Conservation (phyloP, 2,797 vertebrate genomes). For the Gadopsis marmoratus region DNA sequence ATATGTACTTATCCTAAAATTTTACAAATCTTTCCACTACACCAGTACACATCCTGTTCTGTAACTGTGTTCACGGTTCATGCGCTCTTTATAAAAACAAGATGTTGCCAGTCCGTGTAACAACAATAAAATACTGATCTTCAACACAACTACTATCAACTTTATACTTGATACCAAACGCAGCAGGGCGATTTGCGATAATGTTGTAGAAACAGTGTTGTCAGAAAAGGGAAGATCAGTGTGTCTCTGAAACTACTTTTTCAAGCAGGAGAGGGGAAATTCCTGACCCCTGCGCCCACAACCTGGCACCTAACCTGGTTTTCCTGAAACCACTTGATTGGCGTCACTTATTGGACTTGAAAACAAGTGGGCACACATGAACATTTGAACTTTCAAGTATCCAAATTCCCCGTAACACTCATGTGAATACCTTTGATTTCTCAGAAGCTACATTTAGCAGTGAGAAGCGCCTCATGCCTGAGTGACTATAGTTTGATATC, state of each 20-base stretch:
- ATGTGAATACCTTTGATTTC: constrained; percentile 29
- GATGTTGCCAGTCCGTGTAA: not conserved
- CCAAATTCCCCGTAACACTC: not conserved
- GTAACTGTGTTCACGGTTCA: not conserved
- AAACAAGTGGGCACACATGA: constrained; percentile 67
- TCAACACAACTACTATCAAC: not conserved
- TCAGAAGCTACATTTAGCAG: constrained; percentile 34
- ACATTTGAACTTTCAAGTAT: constrained; percentile 81
- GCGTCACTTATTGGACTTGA: constrained; percentile 41
- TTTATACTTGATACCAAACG: not conserved
- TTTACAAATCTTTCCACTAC: too few relatives aligned
- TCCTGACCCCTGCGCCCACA: constrained; percentile 21
- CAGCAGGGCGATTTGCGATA: not conserved
- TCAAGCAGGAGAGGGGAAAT: constrained; percentile 18
- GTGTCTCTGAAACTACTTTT: not conserved
- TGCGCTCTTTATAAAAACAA: constrained; percentile 8
- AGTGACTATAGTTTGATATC: not conserved
- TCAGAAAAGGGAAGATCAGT: not conserved
- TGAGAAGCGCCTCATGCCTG: not conserved
- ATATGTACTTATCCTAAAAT: not conserved
- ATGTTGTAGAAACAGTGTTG: not conserved
- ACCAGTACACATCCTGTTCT: not conserved
- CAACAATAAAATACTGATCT: not conserved
- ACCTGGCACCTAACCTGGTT: constrained; percentile 20
- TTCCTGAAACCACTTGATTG: constrained; percentile 55